Conservation (phyloP, 2,797 vertebrate species). For the Chelon labrosus region DNA sequence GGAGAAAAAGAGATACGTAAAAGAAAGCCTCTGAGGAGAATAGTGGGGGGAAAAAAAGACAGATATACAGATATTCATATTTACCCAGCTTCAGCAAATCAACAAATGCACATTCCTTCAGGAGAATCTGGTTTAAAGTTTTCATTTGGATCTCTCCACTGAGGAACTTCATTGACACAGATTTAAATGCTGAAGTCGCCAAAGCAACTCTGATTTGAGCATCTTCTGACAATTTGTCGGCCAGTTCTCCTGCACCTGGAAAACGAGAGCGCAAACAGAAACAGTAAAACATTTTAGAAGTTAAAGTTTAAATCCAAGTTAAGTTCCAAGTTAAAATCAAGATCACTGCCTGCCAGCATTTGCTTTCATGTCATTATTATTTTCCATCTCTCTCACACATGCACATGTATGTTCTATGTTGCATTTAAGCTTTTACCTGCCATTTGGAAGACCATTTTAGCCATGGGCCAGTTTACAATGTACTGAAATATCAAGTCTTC, state of each 20-base stretch:
- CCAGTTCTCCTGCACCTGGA: slow-evolving; percentile 6
- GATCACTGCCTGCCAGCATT: not conserved
- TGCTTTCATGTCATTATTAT: not conserved
- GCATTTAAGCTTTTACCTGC: slow-evolving; percentile 41
- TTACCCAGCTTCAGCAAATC: slow-evolving; percentile 50
- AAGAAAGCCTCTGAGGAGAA: not conserved
- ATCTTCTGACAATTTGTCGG: slow-evolving; percentile 27
- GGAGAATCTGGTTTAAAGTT: slow-evolving; percentile 32
- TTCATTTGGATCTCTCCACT: slow-evolving; percentile 53
- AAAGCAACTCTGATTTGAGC: slow-evolving; percentile 14
- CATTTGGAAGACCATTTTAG: slow-evolving; percentile 38
- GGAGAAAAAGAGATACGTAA: too few species aligned
- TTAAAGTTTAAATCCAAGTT: too few species aligned
- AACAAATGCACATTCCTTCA: slow-evolving; percentile 10
- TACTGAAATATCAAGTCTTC: slow-evolving; percentile 44
- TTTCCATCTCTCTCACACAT: not conserved
- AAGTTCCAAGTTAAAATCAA: not conserved
- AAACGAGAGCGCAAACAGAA: slow-evolving; percentile 1
- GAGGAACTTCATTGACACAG: slow-evolving; percentile 43
- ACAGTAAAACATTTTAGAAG: not conserved
- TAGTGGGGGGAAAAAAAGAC: not conserved
- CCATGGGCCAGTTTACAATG: slow-evolving; percentile 44
- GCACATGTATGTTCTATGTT: not conserved
- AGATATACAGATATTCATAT: slow-evolving; percentile 10
- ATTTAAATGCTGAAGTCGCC: slow-evolving; percentile 39